phyloP scores from a whole-genome alignment of 2,888 invertebrate species.

The Meandrusa payeni region DNA sequence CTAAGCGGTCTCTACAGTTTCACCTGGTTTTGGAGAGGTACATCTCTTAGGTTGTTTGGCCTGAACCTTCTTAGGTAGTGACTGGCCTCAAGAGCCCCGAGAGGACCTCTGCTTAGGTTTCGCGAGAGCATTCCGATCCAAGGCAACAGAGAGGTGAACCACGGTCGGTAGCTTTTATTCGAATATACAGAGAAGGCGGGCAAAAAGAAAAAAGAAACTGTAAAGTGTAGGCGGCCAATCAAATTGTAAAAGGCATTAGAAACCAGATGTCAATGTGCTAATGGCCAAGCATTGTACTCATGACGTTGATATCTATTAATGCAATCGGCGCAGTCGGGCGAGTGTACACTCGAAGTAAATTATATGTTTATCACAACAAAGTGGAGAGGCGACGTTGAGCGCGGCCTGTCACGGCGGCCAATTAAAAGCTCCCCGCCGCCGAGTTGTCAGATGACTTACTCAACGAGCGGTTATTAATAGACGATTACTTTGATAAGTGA shows the following conservation, averaged over 20 bases:
- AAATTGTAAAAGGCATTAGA: conserved; percentile 9
- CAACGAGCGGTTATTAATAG: conserved; percentile 28
- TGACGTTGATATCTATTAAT: conserved; percentile 15
- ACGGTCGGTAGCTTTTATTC: no score
- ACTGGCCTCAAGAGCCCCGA: no score
- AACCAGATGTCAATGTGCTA: conserved; percentile 19
- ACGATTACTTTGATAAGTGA: conserved; percentile 24
- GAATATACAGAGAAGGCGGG: no score
- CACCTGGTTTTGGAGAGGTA: no score
- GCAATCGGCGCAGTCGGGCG: conserved; percentile 9
- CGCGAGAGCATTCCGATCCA: no score
- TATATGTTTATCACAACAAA: conserved; percentile 43
- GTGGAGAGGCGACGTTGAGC: conserved; percentile 36
- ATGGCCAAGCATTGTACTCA: conserved; percentile 15
- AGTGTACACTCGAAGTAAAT: conserved; percentile 36
- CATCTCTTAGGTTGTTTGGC: no score
- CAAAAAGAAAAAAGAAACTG: no score
- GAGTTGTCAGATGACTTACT: conserved; percentile 32
- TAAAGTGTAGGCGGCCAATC: conserved; percentile 4
- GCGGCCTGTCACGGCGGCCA: conserved; percentile 43
- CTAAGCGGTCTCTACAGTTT: no score
- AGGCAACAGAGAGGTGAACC: no score
- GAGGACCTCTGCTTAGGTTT: no score
- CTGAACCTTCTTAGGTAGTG: no score
- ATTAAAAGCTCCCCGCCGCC: conserved; percentile 38